These are phyloP conservation scores for Crotalus horridus DNA, from an alignment of 2,113 vertebrate genomes.

Conservation along the genomic window DNA sequence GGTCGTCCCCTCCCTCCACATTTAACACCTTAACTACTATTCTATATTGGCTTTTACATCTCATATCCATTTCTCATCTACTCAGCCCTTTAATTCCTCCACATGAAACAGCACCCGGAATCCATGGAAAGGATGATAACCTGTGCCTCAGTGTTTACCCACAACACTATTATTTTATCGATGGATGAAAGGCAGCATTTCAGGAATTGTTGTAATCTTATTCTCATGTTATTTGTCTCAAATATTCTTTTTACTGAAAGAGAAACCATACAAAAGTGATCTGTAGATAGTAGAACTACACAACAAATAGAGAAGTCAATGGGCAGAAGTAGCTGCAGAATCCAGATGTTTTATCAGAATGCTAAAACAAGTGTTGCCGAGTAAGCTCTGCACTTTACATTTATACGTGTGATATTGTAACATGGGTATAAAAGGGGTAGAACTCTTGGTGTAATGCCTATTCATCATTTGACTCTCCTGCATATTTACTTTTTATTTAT, in stretches of 20 bases:
- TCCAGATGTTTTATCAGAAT: background rate
- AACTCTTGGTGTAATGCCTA: background rate
- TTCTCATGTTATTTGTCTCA: background rate
- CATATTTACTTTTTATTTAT: background rate
- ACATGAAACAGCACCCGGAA: background rate
- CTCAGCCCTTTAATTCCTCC: background rate
- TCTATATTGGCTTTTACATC: background rate
- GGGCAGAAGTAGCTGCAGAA: background rate
- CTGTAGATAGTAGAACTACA: background rate
- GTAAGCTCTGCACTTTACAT: background rate
- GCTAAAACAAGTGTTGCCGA: background rate
- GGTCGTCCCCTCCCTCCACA: background rate
- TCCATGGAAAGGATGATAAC: background rate
- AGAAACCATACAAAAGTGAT: background rate
- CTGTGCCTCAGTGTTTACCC: background rate
- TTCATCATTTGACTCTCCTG: background rate
- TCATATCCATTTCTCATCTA: background rate
- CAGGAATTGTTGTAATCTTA: background rate
- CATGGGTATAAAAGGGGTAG: background rate
- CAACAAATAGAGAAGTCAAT: background rate
- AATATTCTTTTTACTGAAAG: background rate
- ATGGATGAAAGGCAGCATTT: background rate
- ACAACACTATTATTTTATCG: background rate
- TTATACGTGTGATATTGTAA: background rate
- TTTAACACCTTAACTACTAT: background rate